Conservation (phyloP, 2,113 vertebrate genomes). For the Suricata suricatta region DNA sequence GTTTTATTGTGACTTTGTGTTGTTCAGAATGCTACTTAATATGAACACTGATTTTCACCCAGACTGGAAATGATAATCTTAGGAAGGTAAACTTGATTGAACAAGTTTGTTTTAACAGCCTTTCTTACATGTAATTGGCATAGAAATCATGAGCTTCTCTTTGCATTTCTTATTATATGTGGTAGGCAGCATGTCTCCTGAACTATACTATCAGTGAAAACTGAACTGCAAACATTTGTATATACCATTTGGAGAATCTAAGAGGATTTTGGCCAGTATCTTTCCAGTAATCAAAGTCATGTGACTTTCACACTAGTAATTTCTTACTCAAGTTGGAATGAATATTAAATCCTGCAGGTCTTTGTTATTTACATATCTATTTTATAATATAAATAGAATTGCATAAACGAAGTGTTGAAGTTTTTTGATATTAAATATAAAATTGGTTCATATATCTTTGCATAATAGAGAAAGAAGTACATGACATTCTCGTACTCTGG, state of each 20-base stretch:
- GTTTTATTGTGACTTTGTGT: neutral
- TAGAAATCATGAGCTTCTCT: neutral
- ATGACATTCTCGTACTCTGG: neutral
- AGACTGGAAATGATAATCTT: neutral
- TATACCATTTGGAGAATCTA: neutral
- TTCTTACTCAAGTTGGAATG: neutral
- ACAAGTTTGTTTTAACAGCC: neutral
- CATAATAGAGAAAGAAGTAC: neutral
- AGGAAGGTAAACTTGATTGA: neutral
- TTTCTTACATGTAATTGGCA: neutral
- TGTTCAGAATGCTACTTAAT: slow-evolving; percentile 7
- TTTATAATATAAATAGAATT: neutral
- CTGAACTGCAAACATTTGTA: neutral
- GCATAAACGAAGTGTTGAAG: neutral
- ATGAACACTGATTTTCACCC: neutral
- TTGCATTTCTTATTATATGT: neutral
- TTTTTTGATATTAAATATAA: neutral
- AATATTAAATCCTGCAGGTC: rapidly evolving
- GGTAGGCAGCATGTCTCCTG: neutral
- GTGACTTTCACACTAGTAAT: neutral
- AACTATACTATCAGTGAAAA: neutral
- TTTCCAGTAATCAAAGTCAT: neutral
- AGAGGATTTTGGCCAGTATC: neutral
- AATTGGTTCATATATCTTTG: neutral
- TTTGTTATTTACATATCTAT: neutral